Conservation (phyloP, 2,888 invertebrate species). For the Drosophila tanythrix region DNA sequence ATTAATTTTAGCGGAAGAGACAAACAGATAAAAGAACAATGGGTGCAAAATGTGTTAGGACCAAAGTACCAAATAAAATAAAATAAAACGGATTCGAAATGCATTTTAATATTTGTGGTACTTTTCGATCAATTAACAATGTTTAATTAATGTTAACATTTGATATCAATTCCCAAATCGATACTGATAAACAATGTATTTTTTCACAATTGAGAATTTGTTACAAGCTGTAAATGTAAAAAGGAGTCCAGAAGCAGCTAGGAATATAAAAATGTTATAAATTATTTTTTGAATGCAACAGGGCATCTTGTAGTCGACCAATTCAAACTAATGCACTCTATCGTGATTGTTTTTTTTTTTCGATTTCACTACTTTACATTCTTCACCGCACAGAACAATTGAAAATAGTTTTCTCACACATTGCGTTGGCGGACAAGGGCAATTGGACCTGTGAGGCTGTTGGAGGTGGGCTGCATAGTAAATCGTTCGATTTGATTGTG, state of each 20-base stretch:
- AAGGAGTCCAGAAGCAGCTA: not conserved
- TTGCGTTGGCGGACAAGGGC: constrained; percentile 85
- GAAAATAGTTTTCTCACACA: constrained; percentile 85
- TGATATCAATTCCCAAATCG: not conserved
- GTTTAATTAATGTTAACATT: not conserved
- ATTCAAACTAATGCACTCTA: not conserved
- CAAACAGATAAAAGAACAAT: not conserved
- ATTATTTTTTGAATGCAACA: not conserved
- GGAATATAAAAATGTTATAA: not conserved
- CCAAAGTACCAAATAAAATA: not conserved
- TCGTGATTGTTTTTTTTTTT: constrained; percentile 8
- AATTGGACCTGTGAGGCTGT: constrained; percentile 85
- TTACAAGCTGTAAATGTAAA: not conserved
- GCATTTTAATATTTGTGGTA: not conserved
- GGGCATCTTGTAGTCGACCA: not conserved
- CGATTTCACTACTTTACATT: constrained; percentile 21
- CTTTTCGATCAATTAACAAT: not conserved
- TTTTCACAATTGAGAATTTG: not conserved
- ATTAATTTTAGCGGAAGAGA: not conserved
- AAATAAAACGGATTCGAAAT: not conserved
- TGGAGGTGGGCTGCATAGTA: constrained; percentile 70
- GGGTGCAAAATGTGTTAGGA: not conserved
- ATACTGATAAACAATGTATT: not conserved
- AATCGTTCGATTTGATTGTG: constrained; percentile 84
- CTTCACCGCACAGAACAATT: constrained; percentile 78